A percentile compares a stretch with the other conserved stretches of the same genome.
Conservation (phyloP, 2,888 invertebrate species). For the Sabellastarte sp. region DNA sequence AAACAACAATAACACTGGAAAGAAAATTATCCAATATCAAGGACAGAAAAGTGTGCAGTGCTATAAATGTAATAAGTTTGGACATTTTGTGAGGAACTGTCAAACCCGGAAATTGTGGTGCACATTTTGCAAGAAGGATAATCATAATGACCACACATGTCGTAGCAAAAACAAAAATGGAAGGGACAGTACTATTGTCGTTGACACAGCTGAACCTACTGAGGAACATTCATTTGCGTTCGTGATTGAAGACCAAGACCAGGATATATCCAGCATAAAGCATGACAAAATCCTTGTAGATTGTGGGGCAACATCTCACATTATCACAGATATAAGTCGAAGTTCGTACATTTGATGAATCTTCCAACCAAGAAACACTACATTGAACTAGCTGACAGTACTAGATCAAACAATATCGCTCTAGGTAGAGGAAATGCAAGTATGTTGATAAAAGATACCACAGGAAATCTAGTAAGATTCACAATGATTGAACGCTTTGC, state of each 20-base stretch:
- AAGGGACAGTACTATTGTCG: not conserved
- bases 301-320: constrained; percentile 29
- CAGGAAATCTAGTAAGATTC: not conserved
- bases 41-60: not conserved
- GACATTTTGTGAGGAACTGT: no score
- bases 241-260: not conserved
- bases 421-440: not conserved
- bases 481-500: constrained; percentile 22
- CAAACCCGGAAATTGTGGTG: no score
- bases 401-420: constrained; percentile 1
- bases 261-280: not conserved
- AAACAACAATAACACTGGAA: no score
- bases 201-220: no score
- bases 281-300: constrained; percentile 21
- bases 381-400: constrained; percentile 10
- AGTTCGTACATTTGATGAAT: no score
- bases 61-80: not conserved
- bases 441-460: not conserved
- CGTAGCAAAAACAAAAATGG: not conserved
- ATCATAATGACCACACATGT: no score
- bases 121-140: no score
- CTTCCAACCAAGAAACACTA: constrained; percentile 25
- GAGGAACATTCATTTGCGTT: no score
- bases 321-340: constrained; percentile 27
- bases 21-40: not conserved